Evolutionary conservation across 64 coral and sea anemone genomes (phyloP), one percentile per base, ranked within the genome.

Genomic region (Pocillopora damicornis): DNA sequence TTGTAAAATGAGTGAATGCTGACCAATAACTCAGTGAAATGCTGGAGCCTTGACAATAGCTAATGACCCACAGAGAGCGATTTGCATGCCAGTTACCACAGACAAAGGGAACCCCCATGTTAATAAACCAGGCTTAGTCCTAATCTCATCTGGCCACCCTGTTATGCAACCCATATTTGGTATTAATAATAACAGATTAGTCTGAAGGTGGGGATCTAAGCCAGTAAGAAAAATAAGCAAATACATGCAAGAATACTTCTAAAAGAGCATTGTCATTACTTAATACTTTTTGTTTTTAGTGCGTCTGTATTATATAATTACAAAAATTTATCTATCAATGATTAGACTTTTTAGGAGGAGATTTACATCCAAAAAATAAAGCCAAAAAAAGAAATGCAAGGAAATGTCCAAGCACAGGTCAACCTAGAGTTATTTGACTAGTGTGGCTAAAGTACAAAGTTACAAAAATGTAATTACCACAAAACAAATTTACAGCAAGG

Each of bases 161-260:
- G n/a, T 60, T 25, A 59, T 79, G 18, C 16, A 60, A 59, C 23
- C 77, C 77, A 79, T 60, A 60, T 79, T 60, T 58, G 58, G 77
- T 79, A 58, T 59, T 30, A 61, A 79, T 60, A 79, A 80, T 80
- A 23, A 14, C 12, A 80, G 11, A 77, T 30, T 71, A 71, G 22
- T 23, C 5, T 9, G 11, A 22, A 67, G 16, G 16, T 18, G 16
- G 64, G 22, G 64, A 67, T 67, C 22, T 67, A 22, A 7, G 64
- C 22, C 64, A 15, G 4, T 15, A 18, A 51, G 42, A 71, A 71
- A 71, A 71, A 71, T 7, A 25, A 71, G 25, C n/a, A 71, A 71
- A 71, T 71, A n/a, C 67, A 71, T 67, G 64, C 64, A 30, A 18
- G 20, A 30, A 30, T 11, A 71, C 11, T 51, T 51, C 2, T 7